phyloP scores from a whole-genome alignment of 64 coral and sea anemone species.

The Montipora capricornis region DNA sequence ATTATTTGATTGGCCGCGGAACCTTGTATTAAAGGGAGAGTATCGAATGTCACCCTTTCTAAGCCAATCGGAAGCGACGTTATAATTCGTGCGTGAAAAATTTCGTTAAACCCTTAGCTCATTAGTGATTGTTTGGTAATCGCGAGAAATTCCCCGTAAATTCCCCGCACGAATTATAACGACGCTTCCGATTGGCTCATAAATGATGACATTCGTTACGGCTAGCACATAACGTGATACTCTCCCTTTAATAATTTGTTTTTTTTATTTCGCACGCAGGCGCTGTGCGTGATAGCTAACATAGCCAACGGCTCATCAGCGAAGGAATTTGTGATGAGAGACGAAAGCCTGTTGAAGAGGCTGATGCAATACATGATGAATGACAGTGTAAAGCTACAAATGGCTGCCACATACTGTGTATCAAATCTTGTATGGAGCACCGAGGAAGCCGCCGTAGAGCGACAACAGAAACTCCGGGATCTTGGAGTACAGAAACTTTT shows the following conservation, averaged over 20 bases:
- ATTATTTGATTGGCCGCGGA: no score
- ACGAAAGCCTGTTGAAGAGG: constrained; percentile 69
- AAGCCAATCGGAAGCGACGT: no score
- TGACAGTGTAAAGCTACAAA: constrained; percentile 92
- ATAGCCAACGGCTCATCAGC: constrained; percentile 84
- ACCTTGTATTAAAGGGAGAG: no score
- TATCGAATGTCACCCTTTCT: no score
- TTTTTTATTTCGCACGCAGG: constrained; percentile 40
- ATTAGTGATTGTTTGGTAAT: no score
- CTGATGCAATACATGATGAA: constrained; percentile 97
- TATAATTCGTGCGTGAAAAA: no score
- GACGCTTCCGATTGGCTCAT: no score
- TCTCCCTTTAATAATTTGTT: neutral
- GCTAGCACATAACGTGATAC: no score
- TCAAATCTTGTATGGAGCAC: constrained; percentile 96
- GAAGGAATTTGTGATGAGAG: constrained; percentile 92
- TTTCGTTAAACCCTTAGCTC: no score
- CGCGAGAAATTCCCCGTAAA: no score
- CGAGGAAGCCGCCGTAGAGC: constrained; percentile 83
- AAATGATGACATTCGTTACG: no score
- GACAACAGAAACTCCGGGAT: constrained; percentile 86
- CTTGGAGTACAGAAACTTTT: constrained; percentile 93
- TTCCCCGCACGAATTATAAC: no score
- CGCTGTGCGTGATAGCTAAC: constrained; percentile 43
- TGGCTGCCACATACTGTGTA: constrained; percentile 94